Evolutionary conservation across 2,888 invertebrate genomes (phyloP), one percentile per base, ranked within the genome.

Genomic region (Nomada fabriciana): DNA sequence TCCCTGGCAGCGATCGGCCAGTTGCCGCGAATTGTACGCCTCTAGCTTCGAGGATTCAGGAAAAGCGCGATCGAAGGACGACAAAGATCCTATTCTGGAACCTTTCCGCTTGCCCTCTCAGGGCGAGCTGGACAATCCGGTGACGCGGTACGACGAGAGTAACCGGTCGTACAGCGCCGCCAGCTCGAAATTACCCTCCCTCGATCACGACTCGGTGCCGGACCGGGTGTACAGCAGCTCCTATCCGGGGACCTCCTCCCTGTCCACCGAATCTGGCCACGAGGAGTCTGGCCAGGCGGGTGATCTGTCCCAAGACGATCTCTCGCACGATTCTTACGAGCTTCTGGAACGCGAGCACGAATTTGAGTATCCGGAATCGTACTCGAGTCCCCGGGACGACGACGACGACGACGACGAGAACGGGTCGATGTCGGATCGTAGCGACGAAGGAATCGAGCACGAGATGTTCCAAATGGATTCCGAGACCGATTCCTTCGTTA

Each of bases 321-420:
- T 98, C 47, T 97, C 98, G 50, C 98, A 98, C 93, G 98, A 98
- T 93, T 98, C 97, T 90, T 98, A 98, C 93, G 98, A 98, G 93
- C 94, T 98, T 36, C 94, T 98, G 82, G 97, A 98, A 93, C 96
- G 97, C 91, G 94, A 94, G 89, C 93, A 93, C 86, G 94, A 94
- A 86, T 94, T 92, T 85, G 94, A 94, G 70, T 92, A 93, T 74
- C 92, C 93, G 5, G 94, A 94, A 78, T 94, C 94, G 10, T 93
- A 92, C 76, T 94, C 94, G 29, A 93, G 93, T 83, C 92, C 92
- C 0, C 91, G 86, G 0, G 93, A 93, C 64, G 93, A 82, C 36
- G 80, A 80, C 11, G 80, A 80, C n/a, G 78, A 78, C 5, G 61
- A 59, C n/a, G 76, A 55, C 42, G 78, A 80, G 59, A 89, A 91